phyloP scores from a whole-genome alignment of 2,888 invertebrate species.

The Agriopis leucophaearia region DNA sequence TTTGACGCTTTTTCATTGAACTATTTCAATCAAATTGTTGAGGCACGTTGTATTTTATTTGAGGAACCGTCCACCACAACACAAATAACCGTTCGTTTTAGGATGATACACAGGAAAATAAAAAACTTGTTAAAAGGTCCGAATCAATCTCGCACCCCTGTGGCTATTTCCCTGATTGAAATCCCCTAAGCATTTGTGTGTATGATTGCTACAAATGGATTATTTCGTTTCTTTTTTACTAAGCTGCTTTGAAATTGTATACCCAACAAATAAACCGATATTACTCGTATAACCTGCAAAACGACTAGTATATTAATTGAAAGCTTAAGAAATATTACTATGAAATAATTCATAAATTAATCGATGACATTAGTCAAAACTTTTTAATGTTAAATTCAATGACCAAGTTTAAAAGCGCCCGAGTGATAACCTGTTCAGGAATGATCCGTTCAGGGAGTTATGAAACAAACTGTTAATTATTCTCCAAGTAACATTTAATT shows the following conservation, averaged over 20 bases:
- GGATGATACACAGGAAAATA: constrained; percentile 29
- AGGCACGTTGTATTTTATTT: constrained; percentile 4
- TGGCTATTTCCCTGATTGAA: constrained; percentile 46
- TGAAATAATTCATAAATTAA: too few species aligned
- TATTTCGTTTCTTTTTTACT: constrained; percentile 28
- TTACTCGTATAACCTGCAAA: too few species aligned
- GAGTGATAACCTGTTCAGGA: too few species aligned
- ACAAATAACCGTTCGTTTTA: constrained; percentile 39
- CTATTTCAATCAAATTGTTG: not conserved
- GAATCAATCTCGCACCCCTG: constrained; percentile 39
- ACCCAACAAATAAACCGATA: too few species aligned
- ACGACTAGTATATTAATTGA: too few species aligned
- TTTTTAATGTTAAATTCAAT: too few species aligned
- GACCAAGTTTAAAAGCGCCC: too few species aligned
- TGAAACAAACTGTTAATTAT: too few species aligned
- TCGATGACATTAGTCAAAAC: too few species aligned
- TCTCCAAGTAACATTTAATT: too few species aligned
- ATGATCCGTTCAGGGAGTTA: too few species aligned
- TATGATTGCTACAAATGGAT: constrained; percentile 38
- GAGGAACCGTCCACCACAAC: constrained; percentile 21
- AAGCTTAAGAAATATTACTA: too few species aligned
- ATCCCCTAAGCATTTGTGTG: constrained; percentile 41
- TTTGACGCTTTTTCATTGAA: not conserved
- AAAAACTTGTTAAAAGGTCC: constrained; percentile 43
- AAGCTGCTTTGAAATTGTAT: not conserved